A percentile compares a stretch with the other conserved stretches of the same genome.
Conservation (phyloP, 2,888 invertebrate genomes). For the Caenorhabditis doughertyi region DNA sequence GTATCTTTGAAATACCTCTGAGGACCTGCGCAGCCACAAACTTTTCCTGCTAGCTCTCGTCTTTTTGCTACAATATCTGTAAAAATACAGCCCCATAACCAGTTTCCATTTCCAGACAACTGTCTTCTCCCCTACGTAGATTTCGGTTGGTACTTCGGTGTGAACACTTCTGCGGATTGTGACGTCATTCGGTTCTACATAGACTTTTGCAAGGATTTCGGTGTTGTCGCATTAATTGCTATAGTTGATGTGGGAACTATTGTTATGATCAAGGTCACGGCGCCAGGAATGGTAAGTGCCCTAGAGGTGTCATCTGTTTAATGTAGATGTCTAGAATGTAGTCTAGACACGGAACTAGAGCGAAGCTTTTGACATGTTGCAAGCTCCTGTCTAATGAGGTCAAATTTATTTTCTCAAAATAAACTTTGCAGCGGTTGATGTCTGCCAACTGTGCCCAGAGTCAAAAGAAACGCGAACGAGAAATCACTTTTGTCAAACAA, state of each 20-base stretch:
- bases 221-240: constrained; percentile 48
- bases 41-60: not conserved
- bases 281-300: constrained; percentile 40
- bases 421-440: constrained; percentile 38
- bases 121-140: constrained; percentile 58
- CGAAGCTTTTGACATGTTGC: too few relatives aligned
- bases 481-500: constrained; percentile 61
- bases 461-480: constrained; percentile 40
- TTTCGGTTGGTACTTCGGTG: constrained; percentile 63
- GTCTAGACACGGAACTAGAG: not conserved
- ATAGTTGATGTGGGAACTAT: constrained; percentile 52
- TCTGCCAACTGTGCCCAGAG: constrained; percentile 40
- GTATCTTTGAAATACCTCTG: too few relatives aligned
- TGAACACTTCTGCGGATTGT: constrained; percentile 57
- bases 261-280: constrained; percentile 55
- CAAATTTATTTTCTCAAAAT: not conserved
- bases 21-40: not conserved
- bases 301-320: not conserved
- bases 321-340: constrained; percentile 1
- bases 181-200: constrained; percentile 57
- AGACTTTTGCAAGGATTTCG: constrained; percentile 62
- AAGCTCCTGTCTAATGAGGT: not conserved
- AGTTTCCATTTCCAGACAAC: constrained; percentile 42
- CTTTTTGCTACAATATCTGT: not conserved
- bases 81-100: not conserved